Evolutionary conservation across 2,113 vertebrate species (phyloP).

Genomic region (Hepsetus odoe): DNA sequence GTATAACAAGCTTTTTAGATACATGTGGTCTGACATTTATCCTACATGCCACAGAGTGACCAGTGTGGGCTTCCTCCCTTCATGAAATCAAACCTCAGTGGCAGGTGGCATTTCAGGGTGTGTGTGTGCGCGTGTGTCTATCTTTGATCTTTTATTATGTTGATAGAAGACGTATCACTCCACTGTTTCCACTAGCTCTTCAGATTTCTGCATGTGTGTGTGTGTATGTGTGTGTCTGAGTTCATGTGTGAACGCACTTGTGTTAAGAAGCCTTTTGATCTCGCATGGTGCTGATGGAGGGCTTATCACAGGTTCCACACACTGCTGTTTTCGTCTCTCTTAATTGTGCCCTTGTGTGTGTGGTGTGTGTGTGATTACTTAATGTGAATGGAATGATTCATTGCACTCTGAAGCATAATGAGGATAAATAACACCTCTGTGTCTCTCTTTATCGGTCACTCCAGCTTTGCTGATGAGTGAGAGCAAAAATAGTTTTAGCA

Average conservation of each 20-base stretch:
- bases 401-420: constrained; percentile 20
- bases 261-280: background rate
- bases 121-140: background rate
- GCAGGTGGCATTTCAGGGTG: background rate
- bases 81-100: background rate
- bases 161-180: constrained; percentile 1
- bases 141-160: background rate
- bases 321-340: background rate
- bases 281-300: background rate
- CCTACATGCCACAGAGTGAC: background rate
- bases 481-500: background rate
- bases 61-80: background rate
- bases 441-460: constrained; percentile 26
- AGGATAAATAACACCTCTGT: constrained; percentile 15
- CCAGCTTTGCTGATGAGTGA: background rate
- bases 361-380: constrained; percentile 24
- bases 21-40: background rate
- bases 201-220: constrained; percentile 1
- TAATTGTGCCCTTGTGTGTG: constrained; percentile 15
- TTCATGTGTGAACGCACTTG: background rate
- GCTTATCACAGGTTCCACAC: constrained; percentile 29
- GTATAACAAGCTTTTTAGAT: background rate
- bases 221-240: constrained; percentile 23
- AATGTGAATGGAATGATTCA: constrained; percentile 34
- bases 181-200: background rate